Base-by-base conservation (phyloP, 2,888 invertebrate genomes). In the Pheosia tremula region DNA sequence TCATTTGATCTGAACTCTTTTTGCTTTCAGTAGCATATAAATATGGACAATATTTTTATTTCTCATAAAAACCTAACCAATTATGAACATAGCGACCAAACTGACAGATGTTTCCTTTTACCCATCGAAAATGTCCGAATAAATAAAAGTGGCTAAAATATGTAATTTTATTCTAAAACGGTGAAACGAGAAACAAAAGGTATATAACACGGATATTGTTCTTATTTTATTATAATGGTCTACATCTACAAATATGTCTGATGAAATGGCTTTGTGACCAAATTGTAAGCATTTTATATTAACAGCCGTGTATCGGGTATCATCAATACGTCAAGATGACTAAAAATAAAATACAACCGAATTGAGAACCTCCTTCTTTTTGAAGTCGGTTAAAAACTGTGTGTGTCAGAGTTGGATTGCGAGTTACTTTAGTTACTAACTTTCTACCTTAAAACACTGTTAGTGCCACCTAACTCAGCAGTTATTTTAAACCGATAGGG, bases 181-280 rank as follows among this genome's bases (percentile, higher is more conserved):
- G 53, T 58, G 59, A 62, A 63, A 13, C 56, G n/a, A 52, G 39
- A 59, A 47, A 73, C 61, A 61, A 66, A 69, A 24, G 24, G 24
- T 24, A 58, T 54, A 61, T 47, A 43, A 66, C 59, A 59, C 37
- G 55, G 62, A 64, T 55, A 11, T 61, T 37, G 6, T 58, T 56
- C 58, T 61, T 61, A 64, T 61, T 50, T 59, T 58, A 62, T 62
- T 57, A 57, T 61, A 66, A 67, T 61, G 58, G 47, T 45, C 54
- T 47, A 58, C 47, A 43, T 57, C 57, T 39, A 61, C 72, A 43
- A 71, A 72, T 71, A 67, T 8, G 37, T 60, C 11, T 0, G 24
- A 41, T 57, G n/a, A n/a, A 67, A 70, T 69, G 60, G 60, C 58
- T 63, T 64, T 62, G 66, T 69, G 58, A 45, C 71, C 66, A 66